A percentile compares a stretch with the other conserved stretches of the same genome.
These are phyloP conservation scores for Myotis lucifugus DNA, from an alignment of 2,113 vertebrate species.

Conservation along the genomic window DNA sequence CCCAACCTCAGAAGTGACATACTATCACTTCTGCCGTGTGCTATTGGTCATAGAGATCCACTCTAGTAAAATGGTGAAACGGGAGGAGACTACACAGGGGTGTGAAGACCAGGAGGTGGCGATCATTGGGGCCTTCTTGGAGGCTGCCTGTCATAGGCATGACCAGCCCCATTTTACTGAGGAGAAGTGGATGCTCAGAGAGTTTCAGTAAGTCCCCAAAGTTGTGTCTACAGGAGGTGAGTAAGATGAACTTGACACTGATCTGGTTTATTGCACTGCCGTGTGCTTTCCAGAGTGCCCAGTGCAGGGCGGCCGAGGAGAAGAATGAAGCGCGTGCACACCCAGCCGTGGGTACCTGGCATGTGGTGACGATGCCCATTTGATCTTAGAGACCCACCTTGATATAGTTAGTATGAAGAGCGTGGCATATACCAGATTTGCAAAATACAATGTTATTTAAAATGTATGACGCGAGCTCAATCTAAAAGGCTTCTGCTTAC, in stretches of 20 bases:
- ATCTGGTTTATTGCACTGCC: neutral
- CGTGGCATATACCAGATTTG: neutral
- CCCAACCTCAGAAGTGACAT: neutral
- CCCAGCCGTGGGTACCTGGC: neutral
- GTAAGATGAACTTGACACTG: neutral
- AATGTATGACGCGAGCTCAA: neutral
- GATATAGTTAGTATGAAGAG: neutral
- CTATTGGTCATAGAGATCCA: neutral
- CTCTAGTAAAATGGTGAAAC: neutral
- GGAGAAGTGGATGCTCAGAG: neutral
- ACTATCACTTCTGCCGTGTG: neutral
- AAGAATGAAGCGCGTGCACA: neutral
- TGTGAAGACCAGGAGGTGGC: neutral
- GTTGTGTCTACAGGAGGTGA: neutral
- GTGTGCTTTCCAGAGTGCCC: neutral
- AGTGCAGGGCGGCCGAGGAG: neutral
- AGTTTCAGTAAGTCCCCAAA: neutral
- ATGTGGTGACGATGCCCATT: neutral
- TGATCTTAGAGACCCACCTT: neutral
- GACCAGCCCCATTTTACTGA: neutral
- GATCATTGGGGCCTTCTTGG: neutral
- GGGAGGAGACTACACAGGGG: neutral
- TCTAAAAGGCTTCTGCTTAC: neutral
- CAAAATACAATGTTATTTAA: neutral
- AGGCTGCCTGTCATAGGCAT: neutral